Evolutionary conservation across 2,797 vertebrate species (phyloP), one percentile per base, ranked within the genome.

Genomic region (Xenopus petersii): DNA sequence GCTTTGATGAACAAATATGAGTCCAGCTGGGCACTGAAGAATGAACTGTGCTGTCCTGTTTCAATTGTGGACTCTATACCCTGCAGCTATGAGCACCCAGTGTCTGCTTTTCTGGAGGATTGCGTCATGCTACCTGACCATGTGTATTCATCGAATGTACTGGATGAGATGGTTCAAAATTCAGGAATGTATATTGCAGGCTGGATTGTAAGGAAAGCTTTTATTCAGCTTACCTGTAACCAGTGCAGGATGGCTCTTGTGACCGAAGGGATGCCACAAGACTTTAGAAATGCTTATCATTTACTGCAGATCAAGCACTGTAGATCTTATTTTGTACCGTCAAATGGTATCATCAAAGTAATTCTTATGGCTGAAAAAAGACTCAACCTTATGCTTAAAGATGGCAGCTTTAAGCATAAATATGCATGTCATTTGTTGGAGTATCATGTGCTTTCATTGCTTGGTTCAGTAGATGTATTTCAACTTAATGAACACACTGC

Each of bases 231-330:
- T 4, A 30, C 62, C 42, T 79, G 77, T 55, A 66, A 74, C 6
- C 64, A 74, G 26, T 79, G 77, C 48, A 66, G 77, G 16, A 70
- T 67, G 62, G 67, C 71, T 54, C 71, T 79, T 11, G 77, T 79
- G 30, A 64, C 60, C n/a, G 15, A 13, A 5, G 26, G 42, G 15
- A 10, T 10, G 2, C 61, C 61, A 16, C 47, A 47, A n/a, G 61
- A 70, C 33, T 70, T 70, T 33, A 70, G 54, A 61, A 62, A 17
- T 24, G 77, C 71, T 10, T 79, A 74, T 61, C 77, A 79, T 61
- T 70, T 79, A 6, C 12, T 79, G 17, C 54, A 70, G 33, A 17
- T 65, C 21, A 65, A 79, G 63, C 46, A 24, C 11, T 55, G 71
- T 17, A 17, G 48, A n/a, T n/a, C 16, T 61, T 54, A 51, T 62